phyloP scores from a whole-genome alignment of 2,113 vertebrate species.

The Elgaria multicarinata region DNA sequence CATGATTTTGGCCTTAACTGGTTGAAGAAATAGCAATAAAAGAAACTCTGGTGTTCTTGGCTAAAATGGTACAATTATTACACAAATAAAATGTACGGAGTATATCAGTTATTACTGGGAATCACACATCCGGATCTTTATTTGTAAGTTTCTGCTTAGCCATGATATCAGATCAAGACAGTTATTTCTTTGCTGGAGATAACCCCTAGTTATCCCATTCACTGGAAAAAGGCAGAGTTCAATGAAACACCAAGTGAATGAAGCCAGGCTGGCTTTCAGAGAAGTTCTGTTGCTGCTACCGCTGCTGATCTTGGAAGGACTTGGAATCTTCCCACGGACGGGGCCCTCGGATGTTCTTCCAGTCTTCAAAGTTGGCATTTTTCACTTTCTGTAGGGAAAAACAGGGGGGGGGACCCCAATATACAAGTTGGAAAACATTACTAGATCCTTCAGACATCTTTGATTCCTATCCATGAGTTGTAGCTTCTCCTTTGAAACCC shows the following conservation, averaged over 20 bases:
- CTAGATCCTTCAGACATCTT: neutral
- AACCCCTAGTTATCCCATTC: neutral
- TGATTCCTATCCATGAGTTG: neutral
- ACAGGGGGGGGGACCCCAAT: constrained; percentile 51
- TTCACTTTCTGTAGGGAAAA: constrained; percentile 86
- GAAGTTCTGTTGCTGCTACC: constrained; percentile 58
- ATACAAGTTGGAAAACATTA: neutral
- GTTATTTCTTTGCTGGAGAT: constrained; percentile 25
- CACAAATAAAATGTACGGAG: constrained; percentile 40
- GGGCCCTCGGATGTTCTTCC: constrained; percentile 95
- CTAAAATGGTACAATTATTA: constrained; percentile 49
- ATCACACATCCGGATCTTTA: constrained; percentile 40
- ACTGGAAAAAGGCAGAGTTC: constrained; percentile 14
- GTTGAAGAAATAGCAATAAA: constrained; percentile 30
- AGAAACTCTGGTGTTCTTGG: constrained; percentile 13
- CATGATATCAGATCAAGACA: constrained; percentile 35
- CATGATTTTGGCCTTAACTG: constrained; percentile 14
- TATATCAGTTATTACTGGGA: constrained; percentile 34
- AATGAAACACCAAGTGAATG: constrained; percentile 26
- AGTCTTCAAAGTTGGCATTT: constrained; percentile 81
- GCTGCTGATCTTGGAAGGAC: constrained; percentile 83
- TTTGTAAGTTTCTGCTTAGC: constrained; percentile 40
- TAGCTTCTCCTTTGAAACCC: neutral
- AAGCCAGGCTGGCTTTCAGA: constrained; percentile 65
- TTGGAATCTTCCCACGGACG: constrained; percentile 92